Percentiles rank a stretch among this genome's conserved stretches.
phyloP scores from a whole-genome alignment of 2,797 vertebrate genomes.

The Lacerta agilis region DNA sequence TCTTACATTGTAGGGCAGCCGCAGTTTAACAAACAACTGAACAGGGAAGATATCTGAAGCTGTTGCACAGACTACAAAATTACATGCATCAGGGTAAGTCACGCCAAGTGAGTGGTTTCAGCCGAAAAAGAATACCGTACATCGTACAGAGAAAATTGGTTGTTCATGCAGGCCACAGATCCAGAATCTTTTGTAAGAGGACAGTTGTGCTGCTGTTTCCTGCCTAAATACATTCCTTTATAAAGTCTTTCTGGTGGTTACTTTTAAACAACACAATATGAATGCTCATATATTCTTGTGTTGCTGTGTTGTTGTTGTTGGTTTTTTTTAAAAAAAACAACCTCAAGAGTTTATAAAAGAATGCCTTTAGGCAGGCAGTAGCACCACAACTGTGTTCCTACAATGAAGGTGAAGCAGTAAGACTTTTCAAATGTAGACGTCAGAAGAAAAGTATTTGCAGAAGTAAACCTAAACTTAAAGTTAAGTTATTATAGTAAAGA shows the following conservation, averaged over 20 bases:
- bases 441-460: background rate
- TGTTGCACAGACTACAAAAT: background rate
- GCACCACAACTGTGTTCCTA: background rate
- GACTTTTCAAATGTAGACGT: background rate
- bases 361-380: background rate
- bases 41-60: conserved; percentile 17
- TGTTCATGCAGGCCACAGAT: conserved; percentile 12
- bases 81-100: conserved; percentile 26
- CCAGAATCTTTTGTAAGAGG: background rate
- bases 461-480: background rate
- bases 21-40: background rate
- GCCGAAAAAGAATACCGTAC: background rate
- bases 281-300: no score
- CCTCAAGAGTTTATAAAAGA: background rate
- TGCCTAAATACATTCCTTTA: background rate
- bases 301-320: no score
- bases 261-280: background rate
- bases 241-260: background rate
- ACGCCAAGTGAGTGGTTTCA: conserved; percentile 24
- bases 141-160: background rate
- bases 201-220: background rate
- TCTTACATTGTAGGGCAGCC: conserved; percentile 3
- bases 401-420: background rate
- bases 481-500: background rate
- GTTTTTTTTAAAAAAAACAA: no score